These are phyloP conservation scores for Semnornis frantzii DNA, from an alignment of 2,113 vertebrate genomes.

Conservation along the genomic window DNA sequence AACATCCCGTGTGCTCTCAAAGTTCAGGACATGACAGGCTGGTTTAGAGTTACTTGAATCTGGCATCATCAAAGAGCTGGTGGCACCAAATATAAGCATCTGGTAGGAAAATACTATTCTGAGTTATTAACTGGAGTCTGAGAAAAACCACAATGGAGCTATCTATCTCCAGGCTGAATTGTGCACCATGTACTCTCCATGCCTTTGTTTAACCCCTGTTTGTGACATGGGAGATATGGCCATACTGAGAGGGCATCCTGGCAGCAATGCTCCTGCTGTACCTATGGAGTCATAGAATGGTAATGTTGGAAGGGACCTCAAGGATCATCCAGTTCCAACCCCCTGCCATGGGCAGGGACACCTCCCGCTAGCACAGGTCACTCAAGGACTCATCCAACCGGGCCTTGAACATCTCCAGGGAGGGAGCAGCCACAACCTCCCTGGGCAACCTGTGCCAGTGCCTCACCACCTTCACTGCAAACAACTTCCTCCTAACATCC, in stretches of 20 bases:
- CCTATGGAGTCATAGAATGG: not conserved
- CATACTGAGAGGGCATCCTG: not conserved
- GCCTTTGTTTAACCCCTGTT: not conserved
- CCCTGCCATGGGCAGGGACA: no score
- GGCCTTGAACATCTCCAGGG: no score
- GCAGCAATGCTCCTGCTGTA: not conserved
- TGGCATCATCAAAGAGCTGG: not conserved
- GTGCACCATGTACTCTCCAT: fast-evolving
- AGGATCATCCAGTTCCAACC: no score
- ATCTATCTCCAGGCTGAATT: not conserved
- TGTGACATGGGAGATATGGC: not conserved
- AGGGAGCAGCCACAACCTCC: no score
- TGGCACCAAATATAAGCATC: no score
- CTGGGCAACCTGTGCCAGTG: no score
- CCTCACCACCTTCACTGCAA: no score
- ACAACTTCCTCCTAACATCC: no score
- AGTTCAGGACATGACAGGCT: not conserved
- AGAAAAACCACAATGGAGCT: not conserved
- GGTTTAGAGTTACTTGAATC: not conserved
- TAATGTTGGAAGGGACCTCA: no score
- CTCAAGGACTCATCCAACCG: no score
- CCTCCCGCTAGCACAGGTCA: no score
- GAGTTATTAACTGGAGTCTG: not conserved
- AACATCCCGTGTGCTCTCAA: no score
- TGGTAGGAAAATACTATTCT: not conserved